A percentile compares a stretch with the other conserved stretches of the same genome.
Evolutionary conservation across 2,797 vertebrate species (phyloP).

Genomic region (Myotis findleyi): DNA sequence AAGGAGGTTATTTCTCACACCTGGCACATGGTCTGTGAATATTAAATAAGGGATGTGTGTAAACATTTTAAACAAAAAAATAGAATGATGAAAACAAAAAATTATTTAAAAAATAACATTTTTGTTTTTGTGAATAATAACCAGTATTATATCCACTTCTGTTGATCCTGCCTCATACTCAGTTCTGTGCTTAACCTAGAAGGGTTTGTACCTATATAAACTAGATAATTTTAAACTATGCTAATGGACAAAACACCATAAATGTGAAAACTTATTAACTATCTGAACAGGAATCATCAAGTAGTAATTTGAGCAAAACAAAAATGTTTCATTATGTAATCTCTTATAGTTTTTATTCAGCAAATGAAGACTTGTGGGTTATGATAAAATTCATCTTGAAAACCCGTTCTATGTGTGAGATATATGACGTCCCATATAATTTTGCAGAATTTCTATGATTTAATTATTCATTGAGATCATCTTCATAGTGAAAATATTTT

Average conservation of each 20-base stretch:
- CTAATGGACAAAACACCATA: neutral
- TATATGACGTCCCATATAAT: neutral
- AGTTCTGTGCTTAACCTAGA: neutral
- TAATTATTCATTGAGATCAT: neutral
- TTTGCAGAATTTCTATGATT: neutral
- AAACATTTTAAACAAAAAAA: neutral
- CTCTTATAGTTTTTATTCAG: neutral
- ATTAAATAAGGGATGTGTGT: neutral
- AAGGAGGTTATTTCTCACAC: neutral
- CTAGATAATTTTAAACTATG: neutral
- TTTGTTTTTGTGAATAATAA: neutral
- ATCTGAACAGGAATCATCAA: neutral
- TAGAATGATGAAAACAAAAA: slow-evolving; percentile 1
- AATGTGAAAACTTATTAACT: neutral
- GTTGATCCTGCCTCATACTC: neutral
- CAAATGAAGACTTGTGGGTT: neutral
- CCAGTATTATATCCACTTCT: slow-evolving; percentile 13
- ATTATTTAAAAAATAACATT: neutral
- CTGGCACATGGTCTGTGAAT: neutral
- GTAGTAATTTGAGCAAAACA: neutral
- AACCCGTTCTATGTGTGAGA: neutral
- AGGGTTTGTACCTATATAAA: neutral
- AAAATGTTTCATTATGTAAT: neutral
- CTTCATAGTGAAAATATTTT: neutral
- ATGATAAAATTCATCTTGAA: neutral